Percentiles rank a stretch among this genome's conserved stretches.
Evolutionary conservation across 2,797 vertebrate species (phyloP).

Genomic region (Jordanella pulchra): DNA sequence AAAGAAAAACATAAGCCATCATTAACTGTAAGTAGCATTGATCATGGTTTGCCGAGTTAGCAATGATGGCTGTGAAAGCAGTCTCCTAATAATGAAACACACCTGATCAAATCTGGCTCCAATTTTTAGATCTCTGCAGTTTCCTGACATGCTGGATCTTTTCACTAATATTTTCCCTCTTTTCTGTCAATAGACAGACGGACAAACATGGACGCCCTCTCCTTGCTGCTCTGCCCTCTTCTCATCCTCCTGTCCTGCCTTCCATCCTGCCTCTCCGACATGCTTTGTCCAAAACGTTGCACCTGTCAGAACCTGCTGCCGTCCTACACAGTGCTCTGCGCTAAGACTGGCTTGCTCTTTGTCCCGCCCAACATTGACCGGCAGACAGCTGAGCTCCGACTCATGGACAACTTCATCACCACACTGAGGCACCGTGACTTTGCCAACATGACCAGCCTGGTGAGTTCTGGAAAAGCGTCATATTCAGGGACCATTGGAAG

Average conservation of each 20-base stretch:
- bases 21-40: too few species aligned
- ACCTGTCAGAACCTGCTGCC: slow-evolving; percentile 91
- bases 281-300: slow-evolving; percentile 91
- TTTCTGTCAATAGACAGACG: slow-evolving; percentile 31
- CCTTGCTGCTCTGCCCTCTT: slow-evolving; percentile 33
- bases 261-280: slow-evolving; percentile 66
- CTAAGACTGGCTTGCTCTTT: slow-evolving; percentile 90
- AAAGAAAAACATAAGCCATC: too few species aligned
- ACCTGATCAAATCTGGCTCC: background rate
- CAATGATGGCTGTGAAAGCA: background rate
- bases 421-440: slow-evolving; percentile 88
- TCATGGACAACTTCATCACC: slow-evolving; percentile 94
- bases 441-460: slow-evolving; percentile 91
- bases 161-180: background rate
- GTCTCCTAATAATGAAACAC: background rate
- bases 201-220: slow-evolving; percentile 52
- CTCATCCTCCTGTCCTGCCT: slow-evolving; percentile 48
- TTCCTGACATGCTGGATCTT: background rate
- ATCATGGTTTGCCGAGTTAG: background rate
- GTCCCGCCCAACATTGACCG: slow-evolving; percentile 90
- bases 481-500: background rate
- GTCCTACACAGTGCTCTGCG: slow-evolving; percentile 89
- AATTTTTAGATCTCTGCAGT: too few species aligned
- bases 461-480: slow-evolving; percentile 31
- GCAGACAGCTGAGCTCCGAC: slow-evolving; percentile 87